Conservation (phyloP, 2,888 invertebrate genomes). For the Ophonus ardosiacus region DNA sequence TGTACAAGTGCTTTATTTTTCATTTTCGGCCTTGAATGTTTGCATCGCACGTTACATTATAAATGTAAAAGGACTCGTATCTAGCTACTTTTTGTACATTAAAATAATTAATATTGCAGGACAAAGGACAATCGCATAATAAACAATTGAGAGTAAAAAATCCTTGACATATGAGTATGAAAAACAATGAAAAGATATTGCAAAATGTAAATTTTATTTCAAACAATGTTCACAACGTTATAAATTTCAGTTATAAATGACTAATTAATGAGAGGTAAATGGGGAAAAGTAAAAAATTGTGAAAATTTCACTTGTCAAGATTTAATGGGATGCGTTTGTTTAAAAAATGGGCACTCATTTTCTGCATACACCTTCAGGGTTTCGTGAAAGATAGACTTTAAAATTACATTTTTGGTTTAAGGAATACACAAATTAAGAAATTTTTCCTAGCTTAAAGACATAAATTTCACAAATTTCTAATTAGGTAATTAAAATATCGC, state of each 20-base stretch:
- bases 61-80: constrained; percentile 18
- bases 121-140: constrained; percentile 27
- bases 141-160: constrained; percentile 26
- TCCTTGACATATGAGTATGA: constrained; percentile 11
- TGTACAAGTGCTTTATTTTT: constrained; percentile 42
- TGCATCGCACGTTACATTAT: neutral
- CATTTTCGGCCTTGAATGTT: constrained; percentile 2
- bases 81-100: constrained; percentile 8
- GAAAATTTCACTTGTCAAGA: constrained; percentile 5
- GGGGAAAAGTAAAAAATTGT: constrained; percentile 13
- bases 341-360: constrained; percentile 10
- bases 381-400: constrained; percentile 6
- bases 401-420: neutral
- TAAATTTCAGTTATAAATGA: neutral
- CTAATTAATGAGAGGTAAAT: constrained; percentile 33
- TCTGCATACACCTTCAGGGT: constrained; percentile 8
- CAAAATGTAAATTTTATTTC: constrained; percentile 27
- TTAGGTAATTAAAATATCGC: neutral
- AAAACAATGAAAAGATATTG: constrained; percentile 21
- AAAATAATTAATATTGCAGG: constrained; percentile 19
- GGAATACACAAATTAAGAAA: constrained; percentile 1
- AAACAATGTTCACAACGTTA: neutral
- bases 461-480: neutral
- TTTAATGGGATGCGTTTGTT: neutral
- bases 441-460: neutral